A percentile compares a stretch with the other conserved stretches of the same genome.
phyloP scores from a whole-genome alignment of 2,797 vertebrate genomes.

The Arnoldichthys spilopterus region DNA sequence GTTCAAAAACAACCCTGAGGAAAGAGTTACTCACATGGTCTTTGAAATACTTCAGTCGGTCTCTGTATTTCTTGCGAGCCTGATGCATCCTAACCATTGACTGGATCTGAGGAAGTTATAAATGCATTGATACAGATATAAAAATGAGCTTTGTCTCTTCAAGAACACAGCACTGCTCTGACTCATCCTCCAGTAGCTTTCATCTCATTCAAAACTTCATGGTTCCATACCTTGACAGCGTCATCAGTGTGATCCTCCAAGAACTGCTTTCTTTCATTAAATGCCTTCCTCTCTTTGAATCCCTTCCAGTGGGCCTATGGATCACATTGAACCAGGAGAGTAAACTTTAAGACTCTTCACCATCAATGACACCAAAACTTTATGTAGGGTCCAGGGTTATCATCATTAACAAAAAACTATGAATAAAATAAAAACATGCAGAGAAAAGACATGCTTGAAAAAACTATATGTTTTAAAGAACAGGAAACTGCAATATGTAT shows the following conservation, averaged over 20 bases:
- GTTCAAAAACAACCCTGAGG: not conserved
- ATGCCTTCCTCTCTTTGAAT: conserved; percentile 89
- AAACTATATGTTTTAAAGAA: not conserved
- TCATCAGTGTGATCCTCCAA: conserved; percentile 85
- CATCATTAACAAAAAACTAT: not conserved
- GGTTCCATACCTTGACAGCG: conserved; percentile 86
- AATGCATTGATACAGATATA: not conserved
- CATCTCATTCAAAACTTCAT: conserved; percentile 4
- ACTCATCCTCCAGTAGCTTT: not conserved
- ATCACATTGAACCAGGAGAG: conserved; percentile 14
- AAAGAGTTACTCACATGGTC: conserved; percentile 85
- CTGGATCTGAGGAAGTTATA: conserved; percentile 83
- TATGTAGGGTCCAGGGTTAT: not conserved
- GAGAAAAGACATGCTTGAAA: not conserved
- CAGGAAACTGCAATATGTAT: not conserved
- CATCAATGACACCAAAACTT: not conserved
- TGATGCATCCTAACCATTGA: conserved; percentile 95
- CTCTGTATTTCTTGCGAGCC: conserved; percentile 90
- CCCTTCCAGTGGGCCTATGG: conserved; percentile 92
- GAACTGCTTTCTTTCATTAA: conserved; percentile 83
- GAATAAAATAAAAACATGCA: not conserved
- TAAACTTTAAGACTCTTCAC: not conserved
- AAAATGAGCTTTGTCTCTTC: not conserved
- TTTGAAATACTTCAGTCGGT: conserved; percentile 91
- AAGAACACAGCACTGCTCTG: not conserved